phyloP scores from a whole-genome alignment of 2,888 invertebrate species.

The Pedicia rivosa region DNA sequence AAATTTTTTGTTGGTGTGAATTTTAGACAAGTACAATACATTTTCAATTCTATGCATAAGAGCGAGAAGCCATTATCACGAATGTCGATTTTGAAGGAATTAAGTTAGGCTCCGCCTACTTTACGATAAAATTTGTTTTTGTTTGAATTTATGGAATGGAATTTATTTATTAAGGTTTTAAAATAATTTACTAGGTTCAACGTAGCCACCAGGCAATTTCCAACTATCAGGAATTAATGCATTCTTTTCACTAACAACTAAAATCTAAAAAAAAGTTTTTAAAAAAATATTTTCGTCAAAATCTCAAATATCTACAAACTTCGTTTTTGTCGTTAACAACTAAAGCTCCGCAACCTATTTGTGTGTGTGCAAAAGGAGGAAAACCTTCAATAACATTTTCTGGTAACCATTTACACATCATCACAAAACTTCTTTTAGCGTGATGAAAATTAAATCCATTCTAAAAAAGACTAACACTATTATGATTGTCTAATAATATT shows the following conservation, averaged over 20 bases:
- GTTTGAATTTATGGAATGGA: no score
- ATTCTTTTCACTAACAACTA: constrained; percentile 62
- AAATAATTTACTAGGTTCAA: constrained; percentile 60
- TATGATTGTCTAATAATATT: constrained; percentile 14
- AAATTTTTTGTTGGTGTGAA: no score
- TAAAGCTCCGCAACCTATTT: constrained; percentile 71
- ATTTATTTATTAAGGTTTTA: no score
- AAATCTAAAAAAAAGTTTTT: constrained; percentile 11
- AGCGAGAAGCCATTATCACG: no score
- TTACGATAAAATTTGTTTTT: no score
- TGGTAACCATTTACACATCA: constrained; percentile 70
- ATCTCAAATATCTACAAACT: constrained; percentile 30
- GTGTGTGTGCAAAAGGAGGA: constrained; percentile 67
- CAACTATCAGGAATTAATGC: constrained; percentile 37
- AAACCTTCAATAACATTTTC: constrained; percentile 40
- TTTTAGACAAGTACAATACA: no score
- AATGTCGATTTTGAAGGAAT: no score
- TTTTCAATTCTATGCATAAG: no score
- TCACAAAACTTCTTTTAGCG: constrained; percentile 59
- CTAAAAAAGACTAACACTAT: constrained; percentile 25
- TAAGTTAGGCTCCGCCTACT: no score
- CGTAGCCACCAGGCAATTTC: constrained; percentile 89
- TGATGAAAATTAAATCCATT: constrained; percentile 79
- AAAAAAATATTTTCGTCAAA: not conserved
- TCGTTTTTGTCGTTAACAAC: constrained; percentile 63